A percentile compares a stretch with the other conserved stretches of the same genome.
These are phyloP conservation scores for Tigriopus japonicus DNA, from an alignment of 1,140 invertebrate genomes.

Conservation along the genomic window DNA sequence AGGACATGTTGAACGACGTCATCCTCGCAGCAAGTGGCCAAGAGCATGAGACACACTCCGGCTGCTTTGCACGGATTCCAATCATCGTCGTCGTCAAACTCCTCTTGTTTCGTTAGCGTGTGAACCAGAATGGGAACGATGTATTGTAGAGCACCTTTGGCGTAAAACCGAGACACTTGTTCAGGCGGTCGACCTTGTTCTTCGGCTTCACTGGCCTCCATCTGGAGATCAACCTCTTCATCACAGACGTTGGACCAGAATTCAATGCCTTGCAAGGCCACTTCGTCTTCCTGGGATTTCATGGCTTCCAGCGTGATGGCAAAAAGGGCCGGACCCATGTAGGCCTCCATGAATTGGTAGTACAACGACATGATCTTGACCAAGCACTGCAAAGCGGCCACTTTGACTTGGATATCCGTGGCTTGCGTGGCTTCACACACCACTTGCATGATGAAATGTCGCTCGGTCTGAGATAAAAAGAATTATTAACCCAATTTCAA, in stretches of 20 bases:
- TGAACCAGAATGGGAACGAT: conserved; percentile 83
- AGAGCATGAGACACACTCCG: conserved; percentile 94
- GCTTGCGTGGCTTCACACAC: conserved; percentile 63
- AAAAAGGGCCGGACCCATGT: conserved; percentile 96
- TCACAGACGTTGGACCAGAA: conserved; percentile 99
- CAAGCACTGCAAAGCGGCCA: conserved; percentile 89
- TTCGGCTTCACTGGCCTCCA: conserved; percentile 79
- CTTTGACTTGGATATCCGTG: conserved; percentile 61
- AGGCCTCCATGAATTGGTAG: conserved; percentile 97
- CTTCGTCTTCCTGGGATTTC: conserved; percentile 87
- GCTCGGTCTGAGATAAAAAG: conserved; percentile 42
- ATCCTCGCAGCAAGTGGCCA: conserved; percentile 92
- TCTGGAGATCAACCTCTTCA: conserved; percentile 90
- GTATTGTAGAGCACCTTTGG: conserved; percentile 84
- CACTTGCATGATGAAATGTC: conserved; percentile 99
- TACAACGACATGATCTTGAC: conserved; percentile 98
- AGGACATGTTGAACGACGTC: conserved; percentile 85
- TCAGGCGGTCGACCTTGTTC: conserved; percentile 79
- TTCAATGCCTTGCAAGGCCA: conserved; percentile 95
- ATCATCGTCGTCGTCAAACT: conserved; percentile 83
- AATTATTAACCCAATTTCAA: too few species aligned
- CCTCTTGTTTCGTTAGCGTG: conserved; percentile 61
- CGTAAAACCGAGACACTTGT: conserved; percentile 71
- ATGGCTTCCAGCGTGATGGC: conserved; percentile 97
- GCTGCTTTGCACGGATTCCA: conserved; percentile 99